phyloP scores from a whole-genome alignment of 2,797 vertebrate genomes.

The Sebastes steindachneri region DNA sequence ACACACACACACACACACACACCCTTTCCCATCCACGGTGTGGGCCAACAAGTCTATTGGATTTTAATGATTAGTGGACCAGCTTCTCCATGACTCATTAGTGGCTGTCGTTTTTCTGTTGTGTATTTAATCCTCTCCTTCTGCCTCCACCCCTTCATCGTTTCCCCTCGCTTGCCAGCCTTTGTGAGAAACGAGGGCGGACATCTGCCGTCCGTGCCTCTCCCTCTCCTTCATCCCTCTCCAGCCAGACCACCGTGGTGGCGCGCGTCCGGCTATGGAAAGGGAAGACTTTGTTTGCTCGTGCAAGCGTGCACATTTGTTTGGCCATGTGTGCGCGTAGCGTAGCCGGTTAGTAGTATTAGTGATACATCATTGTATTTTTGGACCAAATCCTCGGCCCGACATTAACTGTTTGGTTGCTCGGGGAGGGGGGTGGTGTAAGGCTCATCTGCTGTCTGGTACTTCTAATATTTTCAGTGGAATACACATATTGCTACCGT shows the following conservation, averaged over 20 bases:
- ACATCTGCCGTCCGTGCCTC: slow-evolving; percentile 84
- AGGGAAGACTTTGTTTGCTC: slow-evolving; percentile 64
- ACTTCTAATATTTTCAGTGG: neutral
- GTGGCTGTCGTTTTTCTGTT: slow-evolving; percentile 72
- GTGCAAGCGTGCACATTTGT: slow-evolving; percentile 42
- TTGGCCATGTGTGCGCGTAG: slow-evolving; percentile 26
- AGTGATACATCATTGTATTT: slow-evolving; percentile 38
- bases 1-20: slow-evolving; percentile 22
- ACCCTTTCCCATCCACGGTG: slow-evolving; percentile 28
- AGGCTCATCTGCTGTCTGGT: slow-evolving; percentile 35
- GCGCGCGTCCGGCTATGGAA: slow-evolving; percentile 59
- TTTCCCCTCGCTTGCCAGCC: slow-evolving; percentile 71
- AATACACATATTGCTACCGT: neutral
- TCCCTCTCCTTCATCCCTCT: slow-evolving; percentile 77
- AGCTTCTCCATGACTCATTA: slow-evolving; percentile 78
- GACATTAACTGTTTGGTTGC: slow-evolving; percentile 32
- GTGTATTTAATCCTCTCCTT: slow-evolving; percentile 81
- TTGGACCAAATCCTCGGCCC: slow-evolving; percentile 43
- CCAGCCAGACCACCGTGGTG: slow-evolving; percentile 78
- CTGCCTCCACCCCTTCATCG: slow-evolving; percentile 69
- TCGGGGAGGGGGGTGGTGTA: neutral
- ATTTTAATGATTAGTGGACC: slow-evolving; percentile 76
- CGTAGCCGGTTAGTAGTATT: slow-evolving; percentile 11
- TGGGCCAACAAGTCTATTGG: slow-evolving; percentile 75
- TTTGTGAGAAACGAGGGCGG: slow-evolving; percentile 79